These are phyloP conservation scores for Rousettus leschenaultii DNA, from an alignment of 2,113 vertebrate genomes.

Conservation along the genomic window DNA sequence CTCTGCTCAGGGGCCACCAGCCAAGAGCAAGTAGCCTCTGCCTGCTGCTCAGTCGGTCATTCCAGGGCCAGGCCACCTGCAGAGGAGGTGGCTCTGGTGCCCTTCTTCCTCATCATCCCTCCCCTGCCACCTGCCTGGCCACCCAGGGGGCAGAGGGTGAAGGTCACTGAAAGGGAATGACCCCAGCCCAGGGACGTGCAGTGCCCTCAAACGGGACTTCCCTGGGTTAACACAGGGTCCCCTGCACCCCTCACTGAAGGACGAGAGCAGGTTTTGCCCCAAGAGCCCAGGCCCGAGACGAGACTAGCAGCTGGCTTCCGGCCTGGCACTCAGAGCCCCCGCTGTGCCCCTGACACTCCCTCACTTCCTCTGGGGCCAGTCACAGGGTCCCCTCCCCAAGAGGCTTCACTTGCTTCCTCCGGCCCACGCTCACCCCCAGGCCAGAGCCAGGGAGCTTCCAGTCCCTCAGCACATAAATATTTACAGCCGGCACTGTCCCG, in stretches of 20 bases:
- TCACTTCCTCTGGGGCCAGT: too few species aligned
- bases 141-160: not conserved
- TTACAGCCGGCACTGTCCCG: not conserved
- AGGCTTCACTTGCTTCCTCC: not conserved
- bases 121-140: constrained; percentile 80
- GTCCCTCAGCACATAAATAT: not conserved
- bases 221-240: not conserved
- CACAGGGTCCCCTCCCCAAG: not conserved
- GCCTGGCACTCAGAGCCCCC: accelerated
- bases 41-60: not conserved
- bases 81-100: not conserved
- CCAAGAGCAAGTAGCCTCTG: not conserved
- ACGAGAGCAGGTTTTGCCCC: not conserved
- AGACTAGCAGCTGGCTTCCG: not conserved
- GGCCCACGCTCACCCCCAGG: not conserved
- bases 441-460: not conserved
- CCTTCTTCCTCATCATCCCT: not conserved
- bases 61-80: not conserved
- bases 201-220: not conserved
- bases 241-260: not conserved
- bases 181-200: not conserved
- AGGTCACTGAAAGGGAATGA: not conserved
- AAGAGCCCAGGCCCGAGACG: not conserved
- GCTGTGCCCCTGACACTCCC: not conserved
- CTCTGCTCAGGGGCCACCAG: not conserved